Conservation (phyloP, 2,888 invertebrate genomes). For the Capitulum mitella region DNA sequence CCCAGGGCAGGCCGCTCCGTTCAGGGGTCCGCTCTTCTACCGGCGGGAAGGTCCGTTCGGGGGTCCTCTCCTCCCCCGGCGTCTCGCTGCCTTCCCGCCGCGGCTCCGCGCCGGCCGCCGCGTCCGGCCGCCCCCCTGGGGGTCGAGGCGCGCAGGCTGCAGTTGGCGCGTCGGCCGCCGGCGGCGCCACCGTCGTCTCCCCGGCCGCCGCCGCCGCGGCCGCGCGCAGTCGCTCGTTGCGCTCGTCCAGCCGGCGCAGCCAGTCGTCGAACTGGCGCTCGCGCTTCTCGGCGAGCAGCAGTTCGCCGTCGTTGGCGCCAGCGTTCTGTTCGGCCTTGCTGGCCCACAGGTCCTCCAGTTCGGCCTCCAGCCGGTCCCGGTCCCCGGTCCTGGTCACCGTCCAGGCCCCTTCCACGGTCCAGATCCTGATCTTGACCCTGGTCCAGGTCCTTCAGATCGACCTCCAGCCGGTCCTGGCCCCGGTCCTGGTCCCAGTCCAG, state of each 20-base stretch:
- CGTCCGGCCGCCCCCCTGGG: no score
- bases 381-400: not conserved
- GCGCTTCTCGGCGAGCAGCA: not conserved
- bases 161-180: not conserved
- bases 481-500: no score
- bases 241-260: not conserved
- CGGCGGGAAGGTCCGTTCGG: no score
- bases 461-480: no score
- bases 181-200: not conserved
- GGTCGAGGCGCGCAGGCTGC: no score
- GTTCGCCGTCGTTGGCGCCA: not conserved
- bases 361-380: not conserved
- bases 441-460: no score
- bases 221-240: not conserved
- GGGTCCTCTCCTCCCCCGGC: no score
- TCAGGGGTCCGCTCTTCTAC: no score
- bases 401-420: not conserved
- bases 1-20: no score
- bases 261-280: not conserved
- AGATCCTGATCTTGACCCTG: not conserved
- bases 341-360: not conserved
- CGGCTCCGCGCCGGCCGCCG: no score
- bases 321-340: not conserved
- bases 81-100: no score
- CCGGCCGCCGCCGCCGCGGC: not conserved